Conservation (phyloP, 2,888 invertebrate species). For the Dione juno region DNA sequence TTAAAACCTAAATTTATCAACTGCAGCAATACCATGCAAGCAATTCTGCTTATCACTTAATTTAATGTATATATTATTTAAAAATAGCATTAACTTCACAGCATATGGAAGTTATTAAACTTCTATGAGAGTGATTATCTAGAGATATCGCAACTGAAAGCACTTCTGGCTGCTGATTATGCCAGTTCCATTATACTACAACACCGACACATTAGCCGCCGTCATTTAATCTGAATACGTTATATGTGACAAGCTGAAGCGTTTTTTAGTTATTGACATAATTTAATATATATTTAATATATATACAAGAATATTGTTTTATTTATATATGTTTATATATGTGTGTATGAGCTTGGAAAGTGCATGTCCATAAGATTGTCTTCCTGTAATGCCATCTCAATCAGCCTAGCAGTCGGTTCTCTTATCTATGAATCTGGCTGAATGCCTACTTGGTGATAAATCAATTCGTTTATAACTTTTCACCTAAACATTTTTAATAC, state of each 20-base stretch:
- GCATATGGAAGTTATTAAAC: slow-evolving; percentile 24
- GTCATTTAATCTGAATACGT: slow-evolving; percentile 50
- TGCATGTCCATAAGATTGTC: no score
- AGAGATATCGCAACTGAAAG: slow-evolving; percentile 63
- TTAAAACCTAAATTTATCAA: background rate
- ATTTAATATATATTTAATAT: no score
- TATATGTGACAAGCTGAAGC: slow-evolving; percentile 46
- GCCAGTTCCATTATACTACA: slow-evolving; percentile 72
- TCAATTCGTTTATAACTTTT: no score
- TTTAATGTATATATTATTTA: background rate
- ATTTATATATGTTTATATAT: no score
- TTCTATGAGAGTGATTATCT: slow-evolving; percentile 26
- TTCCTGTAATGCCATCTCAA: no score
- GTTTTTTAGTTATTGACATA: background rate
- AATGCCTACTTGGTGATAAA: no score
- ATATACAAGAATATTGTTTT: background rate
- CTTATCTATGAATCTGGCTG: no score
- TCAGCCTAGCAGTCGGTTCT: no score
- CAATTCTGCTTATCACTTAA: background rate
- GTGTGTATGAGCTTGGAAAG: no score
- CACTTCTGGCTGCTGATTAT: slow-evolving; percentile 74
- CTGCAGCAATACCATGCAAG: background rate
- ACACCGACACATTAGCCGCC: slow-evolving; percentile 69
- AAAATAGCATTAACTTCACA: slow-evolving; percentile 3
- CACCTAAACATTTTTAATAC: no score